Evolutionary conservation across 2,797 vertebrate species (phyloP), one percentile per base, ranked within the genome.

Genomic region (Poecilia wingei): DNA sequence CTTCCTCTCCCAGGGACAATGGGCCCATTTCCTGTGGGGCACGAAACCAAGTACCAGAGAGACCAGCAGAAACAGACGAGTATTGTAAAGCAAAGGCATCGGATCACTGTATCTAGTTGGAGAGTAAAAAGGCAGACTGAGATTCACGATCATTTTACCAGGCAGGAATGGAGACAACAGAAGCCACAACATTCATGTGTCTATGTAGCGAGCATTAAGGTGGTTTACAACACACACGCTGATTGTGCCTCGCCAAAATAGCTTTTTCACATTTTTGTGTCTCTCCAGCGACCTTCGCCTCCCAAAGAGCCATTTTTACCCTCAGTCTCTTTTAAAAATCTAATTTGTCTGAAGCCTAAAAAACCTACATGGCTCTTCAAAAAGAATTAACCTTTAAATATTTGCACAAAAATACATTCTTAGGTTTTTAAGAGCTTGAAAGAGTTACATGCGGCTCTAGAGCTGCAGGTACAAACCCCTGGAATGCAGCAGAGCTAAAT

Each of bases 1-100:
- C 91, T 93, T 95, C 94, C 94, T 93, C 86, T 93, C 87, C 81
- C 71, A 72, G 86, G 91, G 93, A 95, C 94, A 94, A 94, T 95
- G 80, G 91, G 75, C 59, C 89, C 86, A 83, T 91, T 95, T 95
- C 94, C 94, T 94, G 90, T 72, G 57, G 89, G 82, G 74, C 79
- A 75, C 25, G 39, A 84, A 69, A 47, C 73, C 79, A 77, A 75
- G 77, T 28, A 75, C 71, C 45, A 79, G 31, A 59, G 75, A 64
- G 78, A 83, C 68, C n/a, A 16, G 41, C 53, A 13, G 1, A 89
- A 88, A 93, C 88, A 93, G 87, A 72, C 83, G 0, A 73, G 87
- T 76, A 90, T 91, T 94, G 92, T 93, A 72, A 78, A 87, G 88
- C 85, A 55, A 80, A 83, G 79, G 83, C 88, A 88, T 91, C 84